Evolutionary conservation across 2,113 vertebrate genomes (phyloP).

Genomic region (Larimichthys polyactis): DNA sequence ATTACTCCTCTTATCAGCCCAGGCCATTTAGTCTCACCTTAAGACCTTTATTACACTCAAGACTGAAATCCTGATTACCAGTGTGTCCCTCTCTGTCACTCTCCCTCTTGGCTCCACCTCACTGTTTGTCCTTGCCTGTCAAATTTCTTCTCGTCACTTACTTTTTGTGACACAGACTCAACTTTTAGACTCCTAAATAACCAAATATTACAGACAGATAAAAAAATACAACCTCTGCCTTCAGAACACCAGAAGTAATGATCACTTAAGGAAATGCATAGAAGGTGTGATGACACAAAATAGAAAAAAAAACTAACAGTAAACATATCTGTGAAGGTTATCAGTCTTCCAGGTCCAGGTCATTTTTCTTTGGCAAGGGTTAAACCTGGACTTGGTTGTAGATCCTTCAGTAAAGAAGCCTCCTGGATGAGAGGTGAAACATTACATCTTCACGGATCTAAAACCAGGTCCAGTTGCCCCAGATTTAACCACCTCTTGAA

Average conservation of each 20-base stretch:
- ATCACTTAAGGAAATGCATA: neutral
- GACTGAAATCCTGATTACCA: neutral
- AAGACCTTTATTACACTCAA: constrained; percentile 3
- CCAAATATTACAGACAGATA: neutral
- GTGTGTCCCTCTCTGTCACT: neutral
- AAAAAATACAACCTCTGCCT: neutral
- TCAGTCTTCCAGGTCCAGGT: no score
- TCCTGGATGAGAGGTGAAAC: no score
- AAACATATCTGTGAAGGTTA: no score
- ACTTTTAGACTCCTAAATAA: neutral
- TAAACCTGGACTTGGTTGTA: no score
- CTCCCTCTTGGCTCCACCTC: neutral
- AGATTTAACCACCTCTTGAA: no score
- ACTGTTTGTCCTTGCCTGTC: neutral
- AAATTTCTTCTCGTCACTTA: neutral
- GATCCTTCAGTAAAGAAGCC: no score
- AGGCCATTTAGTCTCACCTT: constrained; percentile 10
- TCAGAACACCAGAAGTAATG: neutral
- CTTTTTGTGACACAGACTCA: neutral
- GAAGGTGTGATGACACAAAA: neutral
- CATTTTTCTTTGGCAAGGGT: no score
- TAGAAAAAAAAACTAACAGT: neutral
- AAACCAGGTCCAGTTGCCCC: no score
- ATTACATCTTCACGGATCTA: no score
- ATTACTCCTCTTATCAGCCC: neutral